A percentile compares a stretch with the other conserved stretches of the same genome.
Conservation (phyloP, 2,797 vertebrate genomes). For the Alfaro cultratus region DNA sequence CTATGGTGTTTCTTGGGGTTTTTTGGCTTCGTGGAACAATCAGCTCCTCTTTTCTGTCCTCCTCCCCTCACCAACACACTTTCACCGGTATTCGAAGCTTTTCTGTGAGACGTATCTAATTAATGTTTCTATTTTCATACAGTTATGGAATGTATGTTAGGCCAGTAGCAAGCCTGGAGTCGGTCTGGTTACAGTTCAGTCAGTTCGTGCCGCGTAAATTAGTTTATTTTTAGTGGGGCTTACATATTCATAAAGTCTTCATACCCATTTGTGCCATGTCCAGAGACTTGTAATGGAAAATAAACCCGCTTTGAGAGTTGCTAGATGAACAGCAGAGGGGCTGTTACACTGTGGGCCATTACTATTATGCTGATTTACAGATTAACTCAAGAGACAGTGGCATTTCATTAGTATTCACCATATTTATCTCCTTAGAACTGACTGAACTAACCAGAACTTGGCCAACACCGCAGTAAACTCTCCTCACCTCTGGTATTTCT, state of each 20-base stretch:
- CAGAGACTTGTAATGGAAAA: constrained; percentile 53
- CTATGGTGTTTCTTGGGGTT: constrained; percentile 63
- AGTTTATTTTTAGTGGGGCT: constrained; percentile 41
- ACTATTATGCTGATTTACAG: constrained; percentile 28
- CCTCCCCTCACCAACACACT: constrained; percentile 6
- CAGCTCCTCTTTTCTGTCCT: not conserved
- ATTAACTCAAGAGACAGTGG: constrained; percentile 24
- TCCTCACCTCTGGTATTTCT: constrained; percentile 77
- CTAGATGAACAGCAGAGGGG: constrained; percentile 30
- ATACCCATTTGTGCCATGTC: constrained; percentile 43
- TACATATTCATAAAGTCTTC: constrained; percentile 56
- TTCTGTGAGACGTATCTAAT: constrained; percentile 73
- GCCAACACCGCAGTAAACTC: constrained; percentile 67
- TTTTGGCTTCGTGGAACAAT: constrained; percentile 69
- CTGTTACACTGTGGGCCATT: constrained; percentile 19
- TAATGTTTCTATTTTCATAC: constrained; percentile 80
- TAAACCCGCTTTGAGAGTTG: constrained; percentile 22
- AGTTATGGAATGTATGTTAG: constrained; percentile 73
- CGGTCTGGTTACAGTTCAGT: constrained; percentile 64
- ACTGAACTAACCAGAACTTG: constrained; percentile 65
- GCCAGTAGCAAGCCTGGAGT: constrained; percentile 64
- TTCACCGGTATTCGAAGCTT: constrained; percentile 67
- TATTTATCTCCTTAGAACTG: constrained; percentile 50
- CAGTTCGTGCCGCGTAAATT: constrained; percentile 47
- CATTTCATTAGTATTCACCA: constrained; percentile 18